phyloP scores from a whole-genome alignment of 2,888 invertebrate genomes.

The Autographa gamma region DNA sequence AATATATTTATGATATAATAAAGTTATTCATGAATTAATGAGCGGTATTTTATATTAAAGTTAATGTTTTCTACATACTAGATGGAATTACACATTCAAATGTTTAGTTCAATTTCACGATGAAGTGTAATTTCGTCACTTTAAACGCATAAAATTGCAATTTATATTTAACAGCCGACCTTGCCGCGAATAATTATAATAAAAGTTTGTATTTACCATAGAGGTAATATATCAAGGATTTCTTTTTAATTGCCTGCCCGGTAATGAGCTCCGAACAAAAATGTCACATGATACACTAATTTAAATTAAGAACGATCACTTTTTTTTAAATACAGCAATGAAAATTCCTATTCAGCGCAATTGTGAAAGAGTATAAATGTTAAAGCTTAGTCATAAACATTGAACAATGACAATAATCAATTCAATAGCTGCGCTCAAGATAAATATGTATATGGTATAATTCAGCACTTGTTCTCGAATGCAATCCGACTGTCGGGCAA shows the following conservation, averaged over 20 bases:
- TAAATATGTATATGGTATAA: conserved; percentile 48
- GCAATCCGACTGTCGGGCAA: conserved; percentile 60
- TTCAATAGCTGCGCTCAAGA: conserved; percentile 26
- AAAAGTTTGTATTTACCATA: conserved; percentile 17
- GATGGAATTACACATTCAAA: conserved; percentile 27
- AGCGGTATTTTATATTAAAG: conserved; percentile 20
- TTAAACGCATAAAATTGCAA: conserved; percentile 43
- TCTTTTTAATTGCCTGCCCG: background rate
- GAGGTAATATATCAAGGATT: background rate
- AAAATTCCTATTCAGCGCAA: background rate
- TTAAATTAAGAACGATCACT: background rate
- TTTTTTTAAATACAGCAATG: background rate
- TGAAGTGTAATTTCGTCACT: conserved; percentile 32
- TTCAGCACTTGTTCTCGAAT: conserved; percentile 58
- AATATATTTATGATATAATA: conserved; percentile 2
- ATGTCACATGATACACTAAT: background rate
- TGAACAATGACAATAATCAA: conserved; percentile 26
- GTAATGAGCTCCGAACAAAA: background rate
- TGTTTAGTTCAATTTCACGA: conserved; percentile 35
- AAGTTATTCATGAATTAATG: conserved; percentile 15
- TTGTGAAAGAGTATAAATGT: background rate
- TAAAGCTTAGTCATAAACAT: conserved; percentile 1
- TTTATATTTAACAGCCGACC: conserved; percentile 29
- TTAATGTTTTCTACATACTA: conserved; percentile 26
- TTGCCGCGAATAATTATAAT: conserved; percentile 31